Conservation (phyloP, 2,888 invertebrate genomes). For the Lysandra bellargus region DNA sequence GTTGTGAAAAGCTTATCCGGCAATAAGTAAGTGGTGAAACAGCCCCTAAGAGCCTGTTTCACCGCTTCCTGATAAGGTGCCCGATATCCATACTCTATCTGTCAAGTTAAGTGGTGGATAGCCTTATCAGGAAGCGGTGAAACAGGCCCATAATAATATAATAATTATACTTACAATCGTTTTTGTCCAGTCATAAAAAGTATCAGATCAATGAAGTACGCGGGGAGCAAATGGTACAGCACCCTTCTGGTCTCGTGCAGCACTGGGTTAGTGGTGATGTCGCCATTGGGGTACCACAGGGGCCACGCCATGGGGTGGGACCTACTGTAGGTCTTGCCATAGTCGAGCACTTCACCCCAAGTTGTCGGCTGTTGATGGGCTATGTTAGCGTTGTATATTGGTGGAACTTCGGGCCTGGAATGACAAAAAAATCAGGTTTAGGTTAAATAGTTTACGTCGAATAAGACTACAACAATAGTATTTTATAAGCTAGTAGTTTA, state of each 20-base stretch:
- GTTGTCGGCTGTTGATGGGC: conserved; percentile 89
- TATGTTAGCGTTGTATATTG: conserved; percentile 94
- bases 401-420: conserved; percentile 81
- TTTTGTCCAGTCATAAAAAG: conserved; percentile 87
- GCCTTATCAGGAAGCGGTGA: no score
- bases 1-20: no score
- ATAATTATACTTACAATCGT: conserved; percentile 84
- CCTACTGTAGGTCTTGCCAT: conserved; percentile 83
- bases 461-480: no score
- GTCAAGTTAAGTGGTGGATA: no score
- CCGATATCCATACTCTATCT: no score
- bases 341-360: conserved; percentile 90
- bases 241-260: conserved; percentile 84
- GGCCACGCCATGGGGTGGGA: conserved; percentile 90
- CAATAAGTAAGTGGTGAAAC: no score
- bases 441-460: no score
- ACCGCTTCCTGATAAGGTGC: no score
- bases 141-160: no score
- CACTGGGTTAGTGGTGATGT: conserved; percentile 84
- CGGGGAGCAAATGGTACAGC: conserved; percentile 88
- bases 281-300: conserved; percentile 92
- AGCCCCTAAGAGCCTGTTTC: no score
- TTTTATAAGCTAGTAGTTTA: no score
- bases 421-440: not conserved
- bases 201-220: conserved; percentile 88